Base-by-base conservation (phyloP, 2,113 vertebrate genomes). In the Peromyscus maniculatus region DNA sequence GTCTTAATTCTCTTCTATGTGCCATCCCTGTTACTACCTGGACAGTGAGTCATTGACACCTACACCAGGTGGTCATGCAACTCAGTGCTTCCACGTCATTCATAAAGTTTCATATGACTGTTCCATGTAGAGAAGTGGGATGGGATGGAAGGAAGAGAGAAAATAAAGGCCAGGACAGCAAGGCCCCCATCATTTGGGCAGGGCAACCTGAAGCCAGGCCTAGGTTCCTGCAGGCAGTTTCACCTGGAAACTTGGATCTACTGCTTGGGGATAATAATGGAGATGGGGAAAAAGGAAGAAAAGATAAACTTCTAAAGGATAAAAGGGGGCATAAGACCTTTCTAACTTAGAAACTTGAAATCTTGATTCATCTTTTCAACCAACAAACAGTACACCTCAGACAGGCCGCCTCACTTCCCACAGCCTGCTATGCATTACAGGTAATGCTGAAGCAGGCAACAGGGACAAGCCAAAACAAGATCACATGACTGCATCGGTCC, bases 341-440 rank as follows among this genome's bases (percentile, higher is more conserved):
- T 91, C 66, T 93, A 91, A 93, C 24, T 13, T 39, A 79, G 69
- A 95, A 95, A 78, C 7, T 28, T 94, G 59, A 92, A 92, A 33
- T 67, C 10, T 77, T 78, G 0, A n/a, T 71, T 84, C 21, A 43
- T 71, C 84, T 66, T 80, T 95, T 36, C 21, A 59, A 75, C 31
- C 69, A 88, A 55, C 26, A 7, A 92, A 16, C 7, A 91, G 49
- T 15, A 19, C 16, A 80, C 31, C 49, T 71, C 46, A 8, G 36
- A n/a, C 12, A 77, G 84, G 12, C 46, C 15, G n/a, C 52, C 72
- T 89, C 79, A 75, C 7, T 7, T 78, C 21, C 46, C 55, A 66
- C 0, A 16, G 11, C 46, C 64, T 90, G 12, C 39, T 77, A 67
- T 66, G 69, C 22, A 21, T 31, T 36, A 74, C 24, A 84, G 28